Conservation (phyloP, 2,113 vertebrate species). For the Pedetes capensis region DNA sequence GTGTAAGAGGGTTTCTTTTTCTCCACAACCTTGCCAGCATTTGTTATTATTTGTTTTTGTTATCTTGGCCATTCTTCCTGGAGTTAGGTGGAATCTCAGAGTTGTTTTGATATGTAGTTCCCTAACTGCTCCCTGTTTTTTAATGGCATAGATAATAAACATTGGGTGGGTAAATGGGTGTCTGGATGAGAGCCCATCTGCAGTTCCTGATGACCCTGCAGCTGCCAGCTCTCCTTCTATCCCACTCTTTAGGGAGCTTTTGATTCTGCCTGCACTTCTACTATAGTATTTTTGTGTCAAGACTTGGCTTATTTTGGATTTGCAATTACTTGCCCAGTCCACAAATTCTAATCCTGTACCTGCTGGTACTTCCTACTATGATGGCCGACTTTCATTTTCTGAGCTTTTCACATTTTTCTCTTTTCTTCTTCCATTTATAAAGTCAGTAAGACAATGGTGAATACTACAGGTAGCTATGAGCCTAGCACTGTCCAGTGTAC, state of each 20-base stretch:
- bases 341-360: not conserved
- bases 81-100: no score
- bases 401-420: not conserved
- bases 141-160: not conserved
- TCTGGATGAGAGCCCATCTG: not conserved
- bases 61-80: no score
- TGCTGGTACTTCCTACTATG: not conserved
- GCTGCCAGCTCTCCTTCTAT: not conserved
- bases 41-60: no score
- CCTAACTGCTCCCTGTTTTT: not conserved
- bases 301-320: not conserved
- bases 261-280: not conserved
- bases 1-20: no score
- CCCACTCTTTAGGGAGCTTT: not conserved
- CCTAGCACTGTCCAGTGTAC: not conserved
- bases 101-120: no score
- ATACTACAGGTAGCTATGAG: fast-evolving
- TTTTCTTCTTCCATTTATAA: not conserved
- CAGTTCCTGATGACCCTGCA: not conserved
- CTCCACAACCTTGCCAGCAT: no score
- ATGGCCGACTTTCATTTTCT: not conserved
- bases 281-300: not conserved
- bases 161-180: not conserved
- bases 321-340: not conserved
- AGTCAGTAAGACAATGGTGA: not conserved